Percentiles rank a stretch among this genome's conserved stretches.
phyloP scores from a whole-genome alignment of 2,797 vertebrate genomes.

The Sebastes variabilis region DNA sequence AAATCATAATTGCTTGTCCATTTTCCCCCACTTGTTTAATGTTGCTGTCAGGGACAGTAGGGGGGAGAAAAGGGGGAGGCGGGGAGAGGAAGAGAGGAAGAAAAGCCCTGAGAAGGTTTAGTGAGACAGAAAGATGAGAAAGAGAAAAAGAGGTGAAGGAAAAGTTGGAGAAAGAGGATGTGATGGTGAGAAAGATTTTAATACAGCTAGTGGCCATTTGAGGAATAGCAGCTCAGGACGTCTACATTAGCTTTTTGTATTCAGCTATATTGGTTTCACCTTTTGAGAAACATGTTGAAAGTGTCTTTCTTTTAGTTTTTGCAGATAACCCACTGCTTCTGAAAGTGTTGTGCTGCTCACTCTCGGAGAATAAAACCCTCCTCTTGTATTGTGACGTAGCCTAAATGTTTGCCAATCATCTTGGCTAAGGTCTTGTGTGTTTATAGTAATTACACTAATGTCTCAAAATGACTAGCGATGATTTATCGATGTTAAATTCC shows the following conservation, averaged over 20 bases:
- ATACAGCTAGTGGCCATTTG: neutral
- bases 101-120: slow-evolving; percentile 58
- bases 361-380: neutral
- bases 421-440: slow-evolving; percentile 16
- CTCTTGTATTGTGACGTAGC: neutral
- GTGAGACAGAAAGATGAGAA: slow-evolving; percentile 39
- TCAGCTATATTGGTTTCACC: neutral
- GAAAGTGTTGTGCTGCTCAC: neutral
- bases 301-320: neutral
- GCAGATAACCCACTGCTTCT: neutral
- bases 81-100: slow-evolving; percentile 17
- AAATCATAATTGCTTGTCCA: slow-evolving; percentile 87
- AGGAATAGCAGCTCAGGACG: neutral
- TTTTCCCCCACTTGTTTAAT: slow-evolving; percentile 84
- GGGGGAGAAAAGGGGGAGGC: slow-evolving; percentile 36
- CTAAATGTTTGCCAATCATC: slow-evolving; percentile 9
- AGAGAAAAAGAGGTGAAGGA: neutral
- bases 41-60: slow-evolving; percentile 75
- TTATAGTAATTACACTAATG: slow-evolving; percentile 34
- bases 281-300: neutral
- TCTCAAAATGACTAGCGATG: slow-evolving; percentile 12
- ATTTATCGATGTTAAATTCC: slow-evolving; percentile 22
- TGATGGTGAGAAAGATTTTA: neutral
- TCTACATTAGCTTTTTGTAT: neutral
- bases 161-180: neutral